These are phyloP conservation scores for Pseudochromis fuscus DNA, from an alignment of 2,797 vertebrate genomes.

Conservation along the genomic window DNA sequence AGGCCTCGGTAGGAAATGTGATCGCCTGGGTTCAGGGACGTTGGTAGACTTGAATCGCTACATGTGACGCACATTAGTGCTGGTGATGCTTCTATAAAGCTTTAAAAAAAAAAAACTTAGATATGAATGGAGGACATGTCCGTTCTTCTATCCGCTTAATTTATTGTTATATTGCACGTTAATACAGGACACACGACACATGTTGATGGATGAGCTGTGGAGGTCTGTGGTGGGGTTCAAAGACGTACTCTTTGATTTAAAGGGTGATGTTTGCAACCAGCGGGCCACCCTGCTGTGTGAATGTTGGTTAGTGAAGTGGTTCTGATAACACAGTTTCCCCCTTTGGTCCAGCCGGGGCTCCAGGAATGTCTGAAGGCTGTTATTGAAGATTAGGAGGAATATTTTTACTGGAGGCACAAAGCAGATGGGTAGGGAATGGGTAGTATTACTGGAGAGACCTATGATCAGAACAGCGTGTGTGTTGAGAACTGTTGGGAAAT, in stretches of 20 bases:
- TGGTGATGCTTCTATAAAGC: not conserved
- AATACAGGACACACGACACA: constrained; percentile 16
- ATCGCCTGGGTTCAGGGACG: constrained; percentile 26
- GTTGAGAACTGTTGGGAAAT: constrained; percentile 36
- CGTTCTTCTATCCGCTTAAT: not conserved
- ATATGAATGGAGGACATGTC: not conserved
- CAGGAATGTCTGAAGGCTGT: constrained; percentile 69
- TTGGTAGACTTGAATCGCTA: constrained; percentile 15
- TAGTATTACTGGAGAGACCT: constrained; percentile 54
- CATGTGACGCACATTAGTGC: not conserved
- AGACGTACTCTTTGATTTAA: constrained; percentile 34
- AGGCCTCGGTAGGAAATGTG: not conserved
- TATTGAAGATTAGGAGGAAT: constrained; percentile 68
- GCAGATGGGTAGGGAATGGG: constrained; percentile 67
- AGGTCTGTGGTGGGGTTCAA: constrained; percentile 24
- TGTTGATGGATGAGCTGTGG: constrained; percentile 5
- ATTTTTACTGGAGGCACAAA: constrained; percentile 65
- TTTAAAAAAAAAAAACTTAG: not conserved
- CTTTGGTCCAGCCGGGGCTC: not conserved
- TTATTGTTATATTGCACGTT: not conserved
- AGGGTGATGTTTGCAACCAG: constrained; percentile 11
- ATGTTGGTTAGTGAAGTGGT: constrained; percentile 17
- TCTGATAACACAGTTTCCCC: constrained; percentile 58
- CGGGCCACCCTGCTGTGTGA: constrained; percentile 54
- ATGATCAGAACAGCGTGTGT: constrained; percentile 60